A percentile compares a stretch with the other conserved stretches of the same genome.
Evolutionary conservation across 2,888 invertebrate genomes (phyloP).

Genomic region (Ophion obscuratus): DNA sequence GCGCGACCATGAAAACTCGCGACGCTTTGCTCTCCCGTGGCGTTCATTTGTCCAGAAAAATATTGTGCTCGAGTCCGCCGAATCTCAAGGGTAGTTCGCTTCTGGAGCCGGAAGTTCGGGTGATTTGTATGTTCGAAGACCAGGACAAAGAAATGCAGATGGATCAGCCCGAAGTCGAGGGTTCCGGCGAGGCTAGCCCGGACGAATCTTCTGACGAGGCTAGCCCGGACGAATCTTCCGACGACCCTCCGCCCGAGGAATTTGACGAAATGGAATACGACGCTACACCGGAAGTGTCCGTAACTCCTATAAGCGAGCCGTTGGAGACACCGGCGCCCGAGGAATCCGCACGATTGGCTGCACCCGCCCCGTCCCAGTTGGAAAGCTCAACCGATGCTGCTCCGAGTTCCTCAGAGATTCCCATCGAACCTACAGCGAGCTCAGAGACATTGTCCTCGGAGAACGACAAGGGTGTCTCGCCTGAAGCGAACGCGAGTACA

Average conservation of each 20-base stretch:
- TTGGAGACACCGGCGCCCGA: constrained; percentile 33
- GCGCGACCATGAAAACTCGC: constrained; percentile 88
- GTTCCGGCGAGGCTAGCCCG: constrained; percentile 80
- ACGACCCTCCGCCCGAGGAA: constrained; percentile 50
- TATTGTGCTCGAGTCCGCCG: constrained; percentile 86
- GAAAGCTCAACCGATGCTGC: background rate
- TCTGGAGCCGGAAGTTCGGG: constrained; percentile 85
- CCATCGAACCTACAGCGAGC: constrained; percentile 26
- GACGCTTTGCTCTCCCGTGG: constrained; percentile 85
- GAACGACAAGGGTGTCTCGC: constrained; percentile 44
- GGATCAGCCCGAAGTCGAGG: constrained; percentile 85
- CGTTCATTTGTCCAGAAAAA: constrained; percentile 81
- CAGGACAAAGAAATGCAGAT: constrained; percentile 85
- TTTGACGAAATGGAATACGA: constrained; percentile 38
- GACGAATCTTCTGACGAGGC: constrained; percentile 75
- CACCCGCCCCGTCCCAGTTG: background rate
- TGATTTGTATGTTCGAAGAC: constrained; percentile 76
- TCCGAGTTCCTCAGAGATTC: constrained; percentile 30
- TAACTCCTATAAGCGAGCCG: constrained; percentile 29
- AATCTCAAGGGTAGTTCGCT: constrained; percentile 86
- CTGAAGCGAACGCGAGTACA: constrained; percentile 16
- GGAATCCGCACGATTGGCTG: constrained; percentile 2
- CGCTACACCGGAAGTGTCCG: constrained; percentile 21
- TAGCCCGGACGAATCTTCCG: constrained; percentile 70
- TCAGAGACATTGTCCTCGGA: constrained; percentile 57